Percentiles rank a stretch among this genome's conserved stretches.
phyloP scores from a whole-genome alignment of 2,797 vertebrate genomes.

The Garrulus glandarius region DNA sequence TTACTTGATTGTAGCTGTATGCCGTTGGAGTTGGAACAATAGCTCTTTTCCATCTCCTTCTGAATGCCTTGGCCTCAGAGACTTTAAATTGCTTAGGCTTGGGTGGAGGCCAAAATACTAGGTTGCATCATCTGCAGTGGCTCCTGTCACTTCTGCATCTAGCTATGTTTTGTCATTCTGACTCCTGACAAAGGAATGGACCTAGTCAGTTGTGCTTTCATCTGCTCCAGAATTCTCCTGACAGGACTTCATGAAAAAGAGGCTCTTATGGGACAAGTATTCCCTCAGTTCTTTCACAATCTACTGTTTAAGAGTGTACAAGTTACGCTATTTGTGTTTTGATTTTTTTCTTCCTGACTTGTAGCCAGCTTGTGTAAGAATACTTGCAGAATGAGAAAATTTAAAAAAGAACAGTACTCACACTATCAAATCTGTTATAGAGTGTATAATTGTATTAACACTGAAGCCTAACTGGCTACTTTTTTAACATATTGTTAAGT shows the following conservation, averaged over 20 bases:
- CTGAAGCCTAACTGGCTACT: conserved; percentile 99
- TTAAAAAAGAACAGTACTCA: conserved; percentile 87
- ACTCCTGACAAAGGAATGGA: conserved; percentile 82
- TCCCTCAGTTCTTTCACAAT: conserved; percentile 84
- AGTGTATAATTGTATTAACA: conserved; percentile 99
- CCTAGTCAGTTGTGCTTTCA: conserved; percentile 79
- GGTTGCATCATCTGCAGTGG: conserved; percentile 85
- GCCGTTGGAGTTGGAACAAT: conserved; percentile 68
- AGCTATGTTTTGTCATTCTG: conserved; percentile 78
- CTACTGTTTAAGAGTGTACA: conserved; percentile 90
- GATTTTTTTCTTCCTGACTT: conserved; percentile 84
- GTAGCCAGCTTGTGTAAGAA: conserved; percentile 98
- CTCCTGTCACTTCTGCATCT: conserved; percentile 83
- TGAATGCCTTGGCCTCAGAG: conserved; percentile 76
- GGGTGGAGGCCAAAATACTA: conserved; percentile 77
- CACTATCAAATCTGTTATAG: conserved; percentile 96
- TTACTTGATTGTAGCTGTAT: conserved; percentile 74
- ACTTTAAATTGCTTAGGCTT: conserved; percentile 82
- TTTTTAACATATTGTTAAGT: conserved; percentile 99
- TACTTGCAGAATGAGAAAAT: conserved; percentile 87
- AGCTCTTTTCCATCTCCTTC: conserved; percentile 66
- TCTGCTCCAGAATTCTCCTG: conserved; percentile 66
- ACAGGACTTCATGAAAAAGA: conserved; percentile 69
- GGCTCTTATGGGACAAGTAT: conserved; percentile 83
- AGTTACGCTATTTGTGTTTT: conserved; percentile 87